Conservation (phyloP, 2,113 vertebrate species). For the Guaruba guarouba region DNA sequence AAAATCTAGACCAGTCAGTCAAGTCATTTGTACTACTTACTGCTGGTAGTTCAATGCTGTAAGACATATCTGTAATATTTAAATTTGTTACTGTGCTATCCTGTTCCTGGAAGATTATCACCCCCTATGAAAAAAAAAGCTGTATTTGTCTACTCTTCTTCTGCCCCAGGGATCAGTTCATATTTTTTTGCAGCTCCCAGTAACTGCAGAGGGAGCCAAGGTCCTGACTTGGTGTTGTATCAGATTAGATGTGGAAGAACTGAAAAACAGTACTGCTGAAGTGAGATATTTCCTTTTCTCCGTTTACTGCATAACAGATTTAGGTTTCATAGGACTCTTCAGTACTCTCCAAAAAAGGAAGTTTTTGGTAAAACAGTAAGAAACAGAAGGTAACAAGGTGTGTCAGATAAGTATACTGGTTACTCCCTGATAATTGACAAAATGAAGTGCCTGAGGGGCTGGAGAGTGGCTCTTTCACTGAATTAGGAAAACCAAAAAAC, state of each 20-base stretch:
- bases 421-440: background rate
- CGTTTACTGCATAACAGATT: background rate
- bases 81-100: background rate
- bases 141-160: background rate
- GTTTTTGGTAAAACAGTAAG: background rate
- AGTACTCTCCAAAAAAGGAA: background rate
- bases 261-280: background rate
- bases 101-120: background rate
- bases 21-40: background rate
- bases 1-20: background rate
- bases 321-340: background rate
- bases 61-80: background rate
- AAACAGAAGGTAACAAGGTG: background rate
- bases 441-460: background rate
- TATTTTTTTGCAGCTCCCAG: background rate
- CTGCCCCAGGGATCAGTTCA: background rate
- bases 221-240: background rate
- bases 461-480: background rate
- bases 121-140: background rate
- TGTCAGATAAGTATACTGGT: background rate
- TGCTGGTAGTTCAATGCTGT: background rate
- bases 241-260: background rate
- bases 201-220: background rate
- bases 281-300: background rate
- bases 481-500: background rate